phyloP scores from a whole-genome alignment of 2,113 vertebrate genomes.

The Esox niger region DNA sequence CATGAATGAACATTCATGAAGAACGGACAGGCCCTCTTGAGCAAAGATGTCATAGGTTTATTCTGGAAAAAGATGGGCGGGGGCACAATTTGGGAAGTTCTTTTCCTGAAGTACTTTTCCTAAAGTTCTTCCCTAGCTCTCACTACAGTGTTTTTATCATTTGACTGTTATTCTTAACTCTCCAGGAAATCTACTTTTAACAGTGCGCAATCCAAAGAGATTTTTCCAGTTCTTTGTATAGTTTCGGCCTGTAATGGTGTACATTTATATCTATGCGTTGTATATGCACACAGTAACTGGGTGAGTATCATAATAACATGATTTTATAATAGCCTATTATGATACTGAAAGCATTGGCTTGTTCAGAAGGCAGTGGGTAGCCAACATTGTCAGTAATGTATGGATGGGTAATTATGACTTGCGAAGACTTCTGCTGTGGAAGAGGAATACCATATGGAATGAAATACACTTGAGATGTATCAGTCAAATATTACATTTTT shows the following conservation, averaged over 20 bases:
- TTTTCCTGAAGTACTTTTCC: slow-evolving; percentile 11
- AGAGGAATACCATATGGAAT: too few species aligned
- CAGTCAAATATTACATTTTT: slow-evolving; percentile 45
- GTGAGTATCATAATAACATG: slow-evolving; percentile 68
- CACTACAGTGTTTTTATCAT: slow-evolving; percentile 24
- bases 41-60: neutral
- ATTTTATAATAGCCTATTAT: slow-evolving; percentile 44
- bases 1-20: neutral
- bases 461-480: slow-evolving; percentile 41
- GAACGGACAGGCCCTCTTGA: too few species aligned
- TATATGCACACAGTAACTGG: slow-evolving; percentile 61
- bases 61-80: slow-evolving; percentile 14
- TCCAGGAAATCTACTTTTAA: slow-evolving; percentile 67
- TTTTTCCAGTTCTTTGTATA: slow-evolving; percentile 70
- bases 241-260: slow-evolving; percentile 61
- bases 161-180: slow-evolving; percentile 53
- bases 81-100: slow-evolving; percentile 11
- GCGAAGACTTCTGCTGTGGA: slow-evolving; percentile 36
- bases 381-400: slow-evolving; percentile 5
- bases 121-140: slow-evolving; percentile 8
- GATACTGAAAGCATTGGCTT: slow-evolving; percentile 47
- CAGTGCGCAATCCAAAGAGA: slow-evolving; percentile 79
- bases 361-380: slow-evolving; percentile 40
- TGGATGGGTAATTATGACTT: slow-evolving; percentile 22
- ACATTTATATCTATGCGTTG: slow-evolving; percentile 55